phyloP scores from a whole-genome alignment of 2,113 vertebrate species.

The Anseranas semipalmata region DNA sequence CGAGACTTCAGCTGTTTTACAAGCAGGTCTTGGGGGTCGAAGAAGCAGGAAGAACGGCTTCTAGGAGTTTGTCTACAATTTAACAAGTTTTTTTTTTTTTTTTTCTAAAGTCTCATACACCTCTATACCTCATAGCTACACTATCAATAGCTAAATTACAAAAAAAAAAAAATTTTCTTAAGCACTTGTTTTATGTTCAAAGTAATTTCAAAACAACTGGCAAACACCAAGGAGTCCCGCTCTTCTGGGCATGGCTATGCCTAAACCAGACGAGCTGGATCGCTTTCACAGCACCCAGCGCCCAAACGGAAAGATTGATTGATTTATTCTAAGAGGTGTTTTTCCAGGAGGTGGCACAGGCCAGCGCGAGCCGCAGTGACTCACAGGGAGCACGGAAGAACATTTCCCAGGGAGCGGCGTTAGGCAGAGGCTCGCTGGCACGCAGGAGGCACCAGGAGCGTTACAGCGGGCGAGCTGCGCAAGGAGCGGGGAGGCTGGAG shows the following conservation, averaged over 20 bases:
- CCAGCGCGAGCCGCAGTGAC: accelerated
- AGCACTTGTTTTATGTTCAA: not conserved
- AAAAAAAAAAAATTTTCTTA: not conserved
- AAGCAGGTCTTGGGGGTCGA: not conserved
- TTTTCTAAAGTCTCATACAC: not conserved
- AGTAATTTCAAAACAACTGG: not conserved
- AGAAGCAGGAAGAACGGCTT: not conserved
- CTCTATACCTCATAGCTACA: not conserved
- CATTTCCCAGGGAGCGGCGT: not conserved
- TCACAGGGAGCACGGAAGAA: not conserved
- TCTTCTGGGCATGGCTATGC: accelerated
- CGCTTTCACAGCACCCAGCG: not conserved
- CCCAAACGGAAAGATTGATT: too few species aligned
- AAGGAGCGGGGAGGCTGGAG: not conserved
- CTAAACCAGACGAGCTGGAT: not conserved
- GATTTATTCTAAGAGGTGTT: not conserved
- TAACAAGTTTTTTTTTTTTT: not conserved
- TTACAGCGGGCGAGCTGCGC: too few species aligned
- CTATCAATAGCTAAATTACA: not conserved
- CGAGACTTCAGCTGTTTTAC: not conserved
- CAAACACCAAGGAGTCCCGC: not conserved
- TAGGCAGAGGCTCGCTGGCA: not conserved
- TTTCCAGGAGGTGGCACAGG: not conserved
- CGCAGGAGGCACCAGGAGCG: not conserved
- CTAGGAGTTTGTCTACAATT: not conserved